Conservation (phyloP, 1,140 invertebrate species). For the Pachyrhynchus sulphureomaculatus region DNA sequence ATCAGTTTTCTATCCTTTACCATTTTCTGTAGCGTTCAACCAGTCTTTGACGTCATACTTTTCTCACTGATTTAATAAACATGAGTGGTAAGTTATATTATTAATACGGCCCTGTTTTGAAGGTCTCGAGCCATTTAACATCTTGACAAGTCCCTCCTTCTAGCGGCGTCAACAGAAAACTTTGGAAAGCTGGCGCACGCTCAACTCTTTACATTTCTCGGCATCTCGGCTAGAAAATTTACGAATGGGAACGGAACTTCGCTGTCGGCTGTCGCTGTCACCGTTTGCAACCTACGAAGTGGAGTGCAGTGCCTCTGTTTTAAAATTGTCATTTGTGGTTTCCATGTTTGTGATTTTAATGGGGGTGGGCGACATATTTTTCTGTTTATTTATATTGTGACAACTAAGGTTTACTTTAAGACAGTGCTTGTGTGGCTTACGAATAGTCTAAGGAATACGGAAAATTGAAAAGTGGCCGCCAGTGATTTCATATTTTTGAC, state of each 20-base stretch:
- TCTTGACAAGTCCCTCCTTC: not conserved
- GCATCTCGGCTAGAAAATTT: not conserved
- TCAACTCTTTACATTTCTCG: not conserved
- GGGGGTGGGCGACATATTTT: slow-evolving; percentile 11
- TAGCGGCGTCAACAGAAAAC: not conserved
- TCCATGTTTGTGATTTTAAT: slow-evolving; percentile 12
- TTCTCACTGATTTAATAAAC: too few relatives aligned
- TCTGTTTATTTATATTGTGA: slow-evolving; percentile 7
- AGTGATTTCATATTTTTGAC: slow-evolving; percentile 4
- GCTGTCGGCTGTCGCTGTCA: not conserved
- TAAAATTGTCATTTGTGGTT: slow-evolving; percentile 6
- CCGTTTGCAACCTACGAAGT: not conserved
- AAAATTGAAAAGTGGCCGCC: not conserved
- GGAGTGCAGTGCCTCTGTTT: slow-evolving; percentile 3
- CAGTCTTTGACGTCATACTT: too few relatives aligned
- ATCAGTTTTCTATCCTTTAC: too few relatives aligned
- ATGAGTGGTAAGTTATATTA: too few relatives aligned
- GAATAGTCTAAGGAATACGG: not conserved
- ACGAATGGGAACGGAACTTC: not conserved
- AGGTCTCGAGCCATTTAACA: not conserved
- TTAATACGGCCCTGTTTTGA: too few relatives aligned
- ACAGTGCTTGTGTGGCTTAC: not conserved
- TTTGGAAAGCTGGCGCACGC: not conserved
- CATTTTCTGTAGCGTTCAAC: too few relatives aligned
- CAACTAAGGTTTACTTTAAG: not conserved